Conservation (phyloP, 2,113 vertebrate genomes). For the Malurus cyaneus region DNA sequence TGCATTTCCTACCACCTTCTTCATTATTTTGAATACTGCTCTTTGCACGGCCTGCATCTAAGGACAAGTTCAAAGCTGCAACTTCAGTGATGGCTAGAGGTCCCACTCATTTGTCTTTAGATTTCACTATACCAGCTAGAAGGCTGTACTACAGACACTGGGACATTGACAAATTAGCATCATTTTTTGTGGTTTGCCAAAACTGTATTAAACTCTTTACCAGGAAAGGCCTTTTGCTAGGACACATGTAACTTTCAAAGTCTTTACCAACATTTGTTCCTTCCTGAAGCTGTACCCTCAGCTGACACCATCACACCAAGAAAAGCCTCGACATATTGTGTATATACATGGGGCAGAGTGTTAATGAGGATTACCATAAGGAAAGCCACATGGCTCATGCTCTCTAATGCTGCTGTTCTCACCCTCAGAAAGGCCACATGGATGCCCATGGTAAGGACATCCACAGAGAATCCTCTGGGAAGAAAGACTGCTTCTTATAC, state of each 20-base stretch:
- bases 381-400: neutral
- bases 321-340: neutral
- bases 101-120: neutral
- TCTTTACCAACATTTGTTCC: neutral
- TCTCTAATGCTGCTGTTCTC: neutral
- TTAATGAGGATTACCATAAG: neutral
- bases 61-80: neutral
- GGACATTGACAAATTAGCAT: neutral
- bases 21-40: neutral
- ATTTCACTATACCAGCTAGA: neutral
- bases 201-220: neutral
- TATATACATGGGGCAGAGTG: accelerated
- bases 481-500: neutral
- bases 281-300: neutral
- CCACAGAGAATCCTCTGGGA: neutral
- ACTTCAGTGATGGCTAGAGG: neutral
- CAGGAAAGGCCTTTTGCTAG: neutral
- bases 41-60: neutral
- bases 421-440: neutral
- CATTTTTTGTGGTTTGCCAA: neutral
- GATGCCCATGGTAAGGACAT: neutral
- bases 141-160: neutral
- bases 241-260: neutral
- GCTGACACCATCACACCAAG: neutral
- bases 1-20: accelerated